Percentiles rank a stretch among this genome's conserved stretches.
phyloP scores from a whole-genome alignment of 2,888 invertebrate species.

The Tetropium fuscum region DNA sequence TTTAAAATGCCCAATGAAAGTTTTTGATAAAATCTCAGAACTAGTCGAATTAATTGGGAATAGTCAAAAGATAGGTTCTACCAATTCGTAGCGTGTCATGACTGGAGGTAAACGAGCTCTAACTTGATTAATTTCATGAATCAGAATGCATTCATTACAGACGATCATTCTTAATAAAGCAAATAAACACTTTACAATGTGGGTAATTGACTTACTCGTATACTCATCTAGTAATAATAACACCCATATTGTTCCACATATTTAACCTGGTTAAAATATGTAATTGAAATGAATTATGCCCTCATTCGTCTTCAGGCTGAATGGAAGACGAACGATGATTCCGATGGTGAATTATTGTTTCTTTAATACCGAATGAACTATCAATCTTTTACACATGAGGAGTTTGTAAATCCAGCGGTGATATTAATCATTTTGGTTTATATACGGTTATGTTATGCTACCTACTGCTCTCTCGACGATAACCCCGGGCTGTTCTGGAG shows the following conservation, averaged over 20 bases:
- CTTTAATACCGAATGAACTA: constrained; percentile 51
- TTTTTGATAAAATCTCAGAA: too few relatives aligned
- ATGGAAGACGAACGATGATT: constrained; percentile 13
- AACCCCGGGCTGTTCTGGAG: constrained; percentile 13
- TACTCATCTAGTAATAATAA: constrained; percentile 52
- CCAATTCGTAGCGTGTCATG: neutral
- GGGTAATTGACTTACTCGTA: constrained; percentile 54
- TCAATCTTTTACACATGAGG: constrained; percentile 59
- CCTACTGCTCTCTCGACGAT: constrained; percentile 34
- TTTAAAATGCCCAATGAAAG: too few relatives aligned
- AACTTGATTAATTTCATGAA: constrained; percentile 37
- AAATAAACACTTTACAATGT: constrained; percentile 43
- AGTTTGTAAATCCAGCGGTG: constrained; percentile 53
- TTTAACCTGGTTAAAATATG: constrained; percentile 49
- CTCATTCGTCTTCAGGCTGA: constrained; percentile 40
- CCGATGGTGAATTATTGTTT: constrained; percentile 52
- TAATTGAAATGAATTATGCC: constrained; percentile 56
- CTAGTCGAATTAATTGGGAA: too few relatives aligned
- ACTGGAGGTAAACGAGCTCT: constrained; percentile 33
- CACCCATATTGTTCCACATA: constrained; percentile 55
- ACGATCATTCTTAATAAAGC: constrained; percentile 41
- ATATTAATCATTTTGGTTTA: constrained; percentile 52
- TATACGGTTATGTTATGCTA: constrained; percentile 29
- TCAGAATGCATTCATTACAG: constrained; percentile 41
- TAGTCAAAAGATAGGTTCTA: constrained; percentile 4